Percentiles rank a stretch among this genome's conserved stretches.
phyloP scores from a whole-genome alignment of 2,113 vertebrate species.

The Atractosteus spatula region DNA sequence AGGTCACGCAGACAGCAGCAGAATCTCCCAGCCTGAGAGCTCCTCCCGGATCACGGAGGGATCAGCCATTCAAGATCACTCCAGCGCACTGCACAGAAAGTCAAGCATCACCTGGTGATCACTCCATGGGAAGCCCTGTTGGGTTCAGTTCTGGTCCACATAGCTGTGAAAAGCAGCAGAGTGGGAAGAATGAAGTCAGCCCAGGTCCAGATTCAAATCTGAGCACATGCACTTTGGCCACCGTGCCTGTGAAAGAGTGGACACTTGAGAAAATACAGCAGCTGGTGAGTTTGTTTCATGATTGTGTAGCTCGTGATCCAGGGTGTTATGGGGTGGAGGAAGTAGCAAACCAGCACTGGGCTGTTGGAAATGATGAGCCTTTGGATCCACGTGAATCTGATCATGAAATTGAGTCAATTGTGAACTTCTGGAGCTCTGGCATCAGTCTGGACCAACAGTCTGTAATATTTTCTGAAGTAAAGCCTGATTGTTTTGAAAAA shows the following conservation, averaged over 20 bases:
- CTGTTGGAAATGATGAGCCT: constrained; percentile 1
- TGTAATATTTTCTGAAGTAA: background rate
- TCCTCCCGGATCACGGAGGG: too few species aligned
- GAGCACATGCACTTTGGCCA: constrained; percentile 13
- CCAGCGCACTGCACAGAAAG: too few species aligned
- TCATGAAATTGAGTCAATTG: too few species aligned
- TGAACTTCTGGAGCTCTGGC: background rate
- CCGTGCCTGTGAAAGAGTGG: constrained; percentile 14
- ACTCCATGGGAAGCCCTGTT: too few species aligned
- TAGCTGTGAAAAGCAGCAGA: too few species aligned
- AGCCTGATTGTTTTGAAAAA: background rate
- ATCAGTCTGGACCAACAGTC: background rate
- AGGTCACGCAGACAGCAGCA: too few species aligned
- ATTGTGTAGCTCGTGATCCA: background rate
- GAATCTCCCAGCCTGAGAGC: too few species aligned
- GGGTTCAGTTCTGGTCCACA: too few species aligned
- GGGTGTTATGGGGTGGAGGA: background rate
- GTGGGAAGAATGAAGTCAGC: too few species aligned
- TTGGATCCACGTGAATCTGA: background rate
- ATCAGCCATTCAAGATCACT: too few species aligned
- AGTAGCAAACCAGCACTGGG: constrained; percentile 28
- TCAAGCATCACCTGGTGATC: too few species aligned
- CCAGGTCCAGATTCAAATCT: background rate
- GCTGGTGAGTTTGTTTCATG: constrained; percentile 20
- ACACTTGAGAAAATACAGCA: constrained; percentile 10